A percentile compares a stretch with the other conserved stretches of the same genome.
Evolutionary conservation across 2,797 vertebrate genomes (phyloP).

Genomic region (Naso thynnoides): DNA sequence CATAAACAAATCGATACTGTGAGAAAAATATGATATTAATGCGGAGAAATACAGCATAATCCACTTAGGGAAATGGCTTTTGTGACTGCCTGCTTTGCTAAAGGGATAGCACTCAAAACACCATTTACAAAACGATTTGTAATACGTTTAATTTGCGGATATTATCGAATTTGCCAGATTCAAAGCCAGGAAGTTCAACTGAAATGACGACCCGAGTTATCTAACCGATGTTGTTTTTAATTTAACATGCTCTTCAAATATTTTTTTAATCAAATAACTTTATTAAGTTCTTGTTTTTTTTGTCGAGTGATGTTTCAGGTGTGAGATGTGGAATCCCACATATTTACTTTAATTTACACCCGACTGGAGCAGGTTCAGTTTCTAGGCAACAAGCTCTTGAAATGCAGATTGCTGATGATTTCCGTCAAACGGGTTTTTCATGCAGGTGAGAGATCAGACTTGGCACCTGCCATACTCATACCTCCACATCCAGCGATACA

Average conservation of each 20-base stretch:
- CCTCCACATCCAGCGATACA: conserved; percentile 15
- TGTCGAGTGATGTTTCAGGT: not conserved
- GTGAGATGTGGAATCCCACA: conserved; percentile 9
- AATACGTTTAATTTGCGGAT: conserved; percentile 1
- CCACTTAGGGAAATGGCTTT: conserved; percentile 59
- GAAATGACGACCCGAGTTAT: not conserved
- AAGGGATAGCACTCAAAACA: conserved; percentile 33
- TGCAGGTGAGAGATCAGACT: conserved; percentile 31
- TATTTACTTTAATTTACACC: conserved; percentile 35
- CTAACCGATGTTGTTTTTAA: not conserved
- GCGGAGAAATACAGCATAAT: conserved; percentile 44
- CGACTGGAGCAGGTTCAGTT: conserved; percentile 39
- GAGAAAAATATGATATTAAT: conserved; percentile 51
- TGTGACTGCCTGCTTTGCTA: conserved; percentile 17
- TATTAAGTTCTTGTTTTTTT: not conserved
- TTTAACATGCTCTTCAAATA: not conserved
- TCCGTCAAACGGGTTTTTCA: conserved; percentile 35
- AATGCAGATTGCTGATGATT: conserved; percentile 66
- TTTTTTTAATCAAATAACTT: conserved; percentile 2
- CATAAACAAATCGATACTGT: conserved; percentile 69
- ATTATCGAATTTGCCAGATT: not conserved
- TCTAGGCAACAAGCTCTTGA: conserved; percentile 73
- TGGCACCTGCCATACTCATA: conserved; percentile 31
- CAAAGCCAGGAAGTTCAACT: not conserved
- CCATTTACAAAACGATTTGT: conserved; percentile 23